Evolutionary conservation across 1,140 invertebrate genomes (phyloP).

Genomic region (Drosophila ficusphila): DNA sequence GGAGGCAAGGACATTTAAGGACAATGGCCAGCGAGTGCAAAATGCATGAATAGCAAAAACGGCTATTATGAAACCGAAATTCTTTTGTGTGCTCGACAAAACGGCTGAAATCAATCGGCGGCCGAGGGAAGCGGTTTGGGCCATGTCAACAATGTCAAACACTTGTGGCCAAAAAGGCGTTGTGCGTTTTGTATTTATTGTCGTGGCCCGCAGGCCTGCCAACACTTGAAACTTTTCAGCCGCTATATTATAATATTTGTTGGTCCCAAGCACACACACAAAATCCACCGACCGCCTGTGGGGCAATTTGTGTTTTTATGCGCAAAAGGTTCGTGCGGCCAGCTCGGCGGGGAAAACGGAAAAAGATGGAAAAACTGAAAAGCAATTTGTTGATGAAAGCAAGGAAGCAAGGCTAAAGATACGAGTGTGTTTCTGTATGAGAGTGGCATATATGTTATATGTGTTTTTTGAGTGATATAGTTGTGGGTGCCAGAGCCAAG

Average conservation of each 20-base stretch:
- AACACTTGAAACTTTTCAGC: slow-evolving; percentile 59
- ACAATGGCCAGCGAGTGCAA: slow-evolving; percentile 35
- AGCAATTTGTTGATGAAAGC: slow-evolving; percentile 41
- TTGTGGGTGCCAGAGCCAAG: slow-evolving; percentile 32
- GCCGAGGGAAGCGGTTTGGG: background rate
- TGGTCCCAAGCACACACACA: slow-evolving; percentile 18
- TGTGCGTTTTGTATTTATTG: slow-evolving; percentile 43
- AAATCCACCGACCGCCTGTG: slow-evolving; percentile 7
- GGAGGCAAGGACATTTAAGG: slow-evolving; percentile 36
- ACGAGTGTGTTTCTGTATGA: slow-evolving; percentile 3
- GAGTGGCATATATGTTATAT: slow-evolving; percentile 24
- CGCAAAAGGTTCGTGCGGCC: slow-evolving; percentile 12
- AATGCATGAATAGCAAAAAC: background rate
- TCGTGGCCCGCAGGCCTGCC: slow-evolving; percentile 26
- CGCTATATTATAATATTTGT: slow-evolving; percentile 25
- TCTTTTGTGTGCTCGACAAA: slow-evolving; percentile 18
- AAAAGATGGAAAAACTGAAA: slow-evolving; percentile 30
- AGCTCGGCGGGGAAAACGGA: slow-evolving; percentile 10
- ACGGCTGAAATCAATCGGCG: slow-evolving; percentile 51
- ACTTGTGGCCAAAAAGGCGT: slow-evolving; percentile 58
- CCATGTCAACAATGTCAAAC: slow-evolving; percentile 60
- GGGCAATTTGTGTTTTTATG: slow-evolving; percentile 46
- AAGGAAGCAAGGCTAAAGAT: slow-evolving; percentile 33
- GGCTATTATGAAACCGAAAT: slow-evolving; percentile 23
- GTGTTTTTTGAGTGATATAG: slow-evolving; percentile 14